phyloP scores from a whole-genome alignment of 2,888 invertebrate species.

The Orchesella flavescens region DNA sequence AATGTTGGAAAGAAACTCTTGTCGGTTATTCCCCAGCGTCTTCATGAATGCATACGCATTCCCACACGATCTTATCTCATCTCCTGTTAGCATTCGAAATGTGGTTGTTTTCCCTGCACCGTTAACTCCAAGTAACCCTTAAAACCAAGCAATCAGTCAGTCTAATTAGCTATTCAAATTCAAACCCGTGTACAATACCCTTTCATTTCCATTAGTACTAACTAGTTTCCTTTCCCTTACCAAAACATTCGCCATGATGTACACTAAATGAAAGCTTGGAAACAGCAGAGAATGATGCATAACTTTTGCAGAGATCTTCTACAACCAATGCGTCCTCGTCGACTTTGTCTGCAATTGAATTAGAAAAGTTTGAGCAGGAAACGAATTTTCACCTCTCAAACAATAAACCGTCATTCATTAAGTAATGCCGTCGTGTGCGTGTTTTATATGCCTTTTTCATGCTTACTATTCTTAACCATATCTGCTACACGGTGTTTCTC shows the following conservation, averaged over 20 bases:
- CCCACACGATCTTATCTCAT: conserved; percentile 75
- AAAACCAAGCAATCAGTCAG: too few species aligned
- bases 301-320: conserved; percentile 59
- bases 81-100: conserved; percentile 77
- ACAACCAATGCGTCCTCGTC: conserved; percentile 37
- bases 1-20: conserved; percentile 67
- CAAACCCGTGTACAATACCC: too few species aligned
- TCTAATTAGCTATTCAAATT: too few species aligned
- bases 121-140: conserved; percentile 62
- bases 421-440: too few species aligned
- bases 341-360: background rate
- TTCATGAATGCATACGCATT: conserved; percentile 73
- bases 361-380: too few species aligned
- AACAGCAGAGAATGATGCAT: conserved; percentile 77
- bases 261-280: conserved; percentile 81
- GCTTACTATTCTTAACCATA: background rate
- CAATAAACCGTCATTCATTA: too few species aligned
- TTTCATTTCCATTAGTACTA: too few species aligned
- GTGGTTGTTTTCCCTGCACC: conserved; percentile 61
- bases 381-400: too few species aligned
- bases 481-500: conserved; percentile 6
- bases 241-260: conserved; percentile 76
- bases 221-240: too few species aligned
- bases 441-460: too few species aligned
- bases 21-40: conserved; percentile 71